Conservation (phyloP, 30 jellyfish, hydroid and myxozoan genomes). For the Aurelia sp. region DNA sequence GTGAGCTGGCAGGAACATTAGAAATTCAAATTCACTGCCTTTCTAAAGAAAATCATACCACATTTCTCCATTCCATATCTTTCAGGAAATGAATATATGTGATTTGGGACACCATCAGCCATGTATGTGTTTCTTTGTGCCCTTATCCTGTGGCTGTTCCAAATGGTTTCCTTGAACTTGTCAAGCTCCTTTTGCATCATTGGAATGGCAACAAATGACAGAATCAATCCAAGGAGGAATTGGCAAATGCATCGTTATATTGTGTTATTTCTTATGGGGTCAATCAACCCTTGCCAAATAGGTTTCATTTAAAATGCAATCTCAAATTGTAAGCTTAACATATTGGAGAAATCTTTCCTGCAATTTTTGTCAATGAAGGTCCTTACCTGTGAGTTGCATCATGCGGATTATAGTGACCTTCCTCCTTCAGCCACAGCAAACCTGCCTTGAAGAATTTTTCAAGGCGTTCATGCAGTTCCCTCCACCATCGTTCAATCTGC, state of each 20-base stretch:
- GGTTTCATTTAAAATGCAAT: background rate
- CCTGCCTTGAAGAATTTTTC: slow-evolving; percentile 24
- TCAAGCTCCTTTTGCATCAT: slow-evolving; percentile 15
- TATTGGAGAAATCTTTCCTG: no score
- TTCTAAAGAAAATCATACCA: background rate
- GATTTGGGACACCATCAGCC: slow-evolving; percentile 35
- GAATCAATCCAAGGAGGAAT: slow-evolving; percentile 2
- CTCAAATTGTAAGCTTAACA: no score
- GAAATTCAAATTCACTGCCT: no score
- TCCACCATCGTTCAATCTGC: slow-evolving; percentile 76
- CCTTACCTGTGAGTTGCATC: slow-evolving; percentile 26
- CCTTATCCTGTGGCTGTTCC: slow-evolving; percentile 22
- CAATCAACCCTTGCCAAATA: background rate
- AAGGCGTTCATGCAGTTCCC: slow-evolving; percentile 47
- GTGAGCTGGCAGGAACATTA: no score
- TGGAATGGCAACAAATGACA: slow-evolving; percentile 8
- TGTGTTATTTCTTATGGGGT: background rate
- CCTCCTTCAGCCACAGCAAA: slow-evolving; percentile 10
- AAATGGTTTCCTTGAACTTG: background rate
- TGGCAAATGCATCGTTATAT: background rate
- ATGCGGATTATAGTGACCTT: slow-evolving; percentile 15
- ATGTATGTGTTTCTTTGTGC: background rate
- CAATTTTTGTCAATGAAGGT: background rate
- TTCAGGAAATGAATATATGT: slow-evolving; percentile 12
- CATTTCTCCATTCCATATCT: slow-evolving; percentile 12